Percentiles rank a stretch among this genome's conserved stretches.
phyloP scores from a whole-genome alignment of 2,797 vertebrate genomes.

The Anisognathus igniventris region DNA sequence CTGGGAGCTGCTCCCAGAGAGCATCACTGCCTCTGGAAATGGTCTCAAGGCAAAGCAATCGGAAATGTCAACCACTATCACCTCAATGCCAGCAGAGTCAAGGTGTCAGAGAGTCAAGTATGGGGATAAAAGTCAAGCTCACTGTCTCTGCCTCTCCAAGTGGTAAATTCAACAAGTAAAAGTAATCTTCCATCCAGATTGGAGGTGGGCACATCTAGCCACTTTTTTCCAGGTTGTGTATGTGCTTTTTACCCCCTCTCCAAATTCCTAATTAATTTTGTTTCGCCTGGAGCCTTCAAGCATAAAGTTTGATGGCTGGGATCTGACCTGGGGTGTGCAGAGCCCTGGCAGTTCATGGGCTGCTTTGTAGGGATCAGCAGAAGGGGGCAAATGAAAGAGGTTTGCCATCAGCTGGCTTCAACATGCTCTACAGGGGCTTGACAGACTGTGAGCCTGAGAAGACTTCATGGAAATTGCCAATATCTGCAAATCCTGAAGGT shows the following conservation, averaged over 20 bases:
- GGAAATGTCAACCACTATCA: constrained; percentile 14
- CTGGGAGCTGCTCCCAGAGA: background rate
- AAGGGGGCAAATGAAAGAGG: background rate
- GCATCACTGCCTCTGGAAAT: background rate
- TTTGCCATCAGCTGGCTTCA: background rate
- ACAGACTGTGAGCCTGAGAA: background rate
- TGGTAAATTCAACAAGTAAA: background rate
- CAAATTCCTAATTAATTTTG: background rate
- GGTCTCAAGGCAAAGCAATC: background rate
- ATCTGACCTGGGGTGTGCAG: background rate
- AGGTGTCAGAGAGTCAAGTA: background rate
- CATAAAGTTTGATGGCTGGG: background rate
- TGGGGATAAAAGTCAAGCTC: background rate
- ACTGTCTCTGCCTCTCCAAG: background rate
- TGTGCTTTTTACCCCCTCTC: background rate
- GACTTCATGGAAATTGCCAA: background rate
- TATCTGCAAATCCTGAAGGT: background rate
- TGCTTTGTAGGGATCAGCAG: background rate
- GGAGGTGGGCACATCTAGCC: background rate
- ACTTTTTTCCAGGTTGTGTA: background rate
- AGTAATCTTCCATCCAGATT: background rate
- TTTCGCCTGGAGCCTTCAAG: background rate
- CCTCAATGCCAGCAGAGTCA: background rate
- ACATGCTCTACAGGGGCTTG: background rate
- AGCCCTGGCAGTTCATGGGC: background rate